phyloP scores from a whole-genome alignment of 1,140 invertebrate species.

The Habropoda laboriosa region DNA sequence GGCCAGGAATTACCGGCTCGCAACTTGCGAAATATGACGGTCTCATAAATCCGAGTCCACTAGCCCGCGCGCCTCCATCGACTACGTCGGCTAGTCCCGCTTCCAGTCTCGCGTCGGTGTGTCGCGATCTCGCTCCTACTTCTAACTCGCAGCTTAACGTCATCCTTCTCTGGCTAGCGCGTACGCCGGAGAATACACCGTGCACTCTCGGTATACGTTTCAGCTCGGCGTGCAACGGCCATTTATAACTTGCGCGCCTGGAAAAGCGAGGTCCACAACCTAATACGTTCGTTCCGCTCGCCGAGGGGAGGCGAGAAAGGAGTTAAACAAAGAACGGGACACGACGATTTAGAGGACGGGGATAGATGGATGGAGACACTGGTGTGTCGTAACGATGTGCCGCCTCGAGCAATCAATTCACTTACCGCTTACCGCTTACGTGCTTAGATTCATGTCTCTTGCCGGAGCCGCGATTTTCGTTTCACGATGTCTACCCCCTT shows the following conservation, averaged over 20 bases:
- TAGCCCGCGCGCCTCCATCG: conserved; percentile 71
- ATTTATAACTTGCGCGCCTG: conserved; percentile 71
- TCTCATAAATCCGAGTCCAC: conserved; percentile 79
- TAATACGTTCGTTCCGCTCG: conserved; percentile 68
- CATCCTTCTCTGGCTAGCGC: conserved; percentile 21
- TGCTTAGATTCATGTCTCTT: conserved; percentile 28
- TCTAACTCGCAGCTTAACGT: conserved; percentile 46
- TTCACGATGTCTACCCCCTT: too few species aligned
- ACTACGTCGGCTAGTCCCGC: conserved; percentile 64
- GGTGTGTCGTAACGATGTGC: conserved; percentile 53
- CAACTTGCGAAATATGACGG: conserved; percentile 82
- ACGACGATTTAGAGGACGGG: conserved; percentile 55
- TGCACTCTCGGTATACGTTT: conserved; percentile 61
- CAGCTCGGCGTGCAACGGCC: conserved; percentile 67
- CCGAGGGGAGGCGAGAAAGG: conserved; percentile 62
- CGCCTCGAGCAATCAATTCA: conserved; percentile 51
- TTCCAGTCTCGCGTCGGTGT: conserved; percentile 57
- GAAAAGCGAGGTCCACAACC: conserved; percentile 71
- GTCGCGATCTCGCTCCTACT: conserved; percentile 23
- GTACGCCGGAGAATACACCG: conserved; percentile 44
- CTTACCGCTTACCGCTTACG: conserved; percentile 39
- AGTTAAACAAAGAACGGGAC: conserved; percentile 66
- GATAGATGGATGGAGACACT: conserved; percentile 50
- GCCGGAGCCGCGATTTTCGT: conserved; percentile 34
- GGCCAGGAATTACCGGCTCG: conserved; percentile 81